Conservation (phyloP, 2,113 vertebrate species). For the Misgurnus anguillicaudatus region DNA sequence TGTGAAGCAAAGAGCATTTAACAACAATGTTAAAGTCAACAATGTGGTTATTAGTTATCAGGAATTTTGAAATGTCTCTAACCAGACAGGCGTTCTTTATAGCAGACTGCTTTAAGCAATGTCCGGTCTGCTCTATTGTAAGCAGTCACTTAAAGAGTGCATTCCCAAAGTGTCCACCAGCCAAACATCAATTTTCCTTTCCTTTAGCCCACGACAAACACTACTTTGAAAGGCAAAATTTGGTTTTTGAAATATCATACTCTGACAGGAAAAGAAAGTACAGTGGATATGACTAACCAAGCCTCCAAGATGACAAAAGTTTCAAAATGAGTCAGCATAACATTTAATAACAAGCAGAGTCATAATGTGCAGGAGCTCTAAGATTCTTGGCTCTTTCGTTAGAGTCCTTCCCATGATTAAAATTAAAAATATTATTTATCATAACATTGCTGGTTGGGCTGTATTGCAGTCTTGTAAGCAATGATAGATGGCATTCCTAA, state of each 20-base stretch:
- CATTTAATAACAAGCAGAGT: neutral
- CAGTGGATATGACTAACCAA: constrained; percentile 7
- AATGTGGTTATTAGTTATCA: constrained; percentile 20
- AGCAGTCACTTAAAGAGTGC: neutral
- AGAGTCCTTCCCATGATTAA: constrained; percentile 16
- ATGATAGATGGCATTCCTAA: constrained; percentile 3
- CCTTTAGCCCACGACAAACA: too few species aligned
- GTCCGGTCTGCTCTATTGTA: neutral
- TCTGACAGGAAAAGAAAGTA: neutral
- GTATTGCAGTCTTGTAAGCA: neutral
- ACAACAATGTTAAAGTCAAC: constrained; percentile 16
- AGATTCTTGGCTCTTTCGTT: constrained; percentile 1
- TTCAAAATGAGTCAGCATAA: neutral
- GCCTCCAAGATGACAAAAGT: neutral
- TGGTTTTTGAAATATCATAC: too few species aligned
- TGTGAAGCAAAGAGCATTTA: neutral
- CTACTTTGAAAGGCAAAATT: too few species aligned
- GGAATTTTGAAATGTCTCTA: constrained; percentile 13
- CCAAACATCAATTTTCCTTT: neutral
- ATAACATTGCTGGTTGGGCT: neutral
- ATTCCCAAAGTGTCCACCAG: constrained; percentile 3
- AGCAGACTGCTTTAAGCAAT: neutral
- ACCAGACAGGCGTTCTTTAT: constrained; percentile 9
- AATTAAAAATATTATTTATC: constrained; percentile 16
- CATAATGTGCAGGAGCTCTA: neutral